Base-by-base conservation (phyloP, 2,888 invertebrate species). In the Cacoxenus indagator region DNA sequence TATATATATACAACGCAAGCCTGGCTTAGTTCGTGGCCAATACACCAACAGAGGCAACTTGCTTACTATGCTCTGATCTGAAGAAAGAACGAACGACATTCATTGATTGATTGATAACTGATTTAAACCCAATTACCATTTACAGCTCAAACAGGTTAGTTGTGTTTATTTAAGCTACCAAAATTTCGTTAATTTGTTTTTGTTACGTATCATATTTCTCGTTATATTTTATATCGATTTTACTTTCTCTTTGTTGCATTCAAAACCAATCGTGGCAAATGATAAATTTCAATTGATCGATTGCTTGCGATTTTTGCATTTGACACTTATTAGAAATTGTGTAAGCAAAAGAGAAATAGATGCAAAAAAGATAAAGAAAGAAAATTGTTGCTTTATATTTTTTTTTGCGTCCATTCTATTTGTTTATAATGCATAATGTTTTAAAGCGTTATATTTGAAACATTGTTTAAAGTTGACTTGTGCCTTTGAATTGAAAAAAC, bases 81-180 rank as follows among this genome's bases (percentile, higher is more conserved):
- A 71, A 71, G 6, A 31, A 62, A 62, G 61, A 43, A 62, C 24
- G 43, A 62, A 62, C 45, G 26, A 62, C 61, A 62, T 46, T 67
- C 54, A 46, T 57, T 65, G 46, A 55, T 55, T 65, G 17, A 59
- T 59, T 37, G 37, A 31, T 54, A 48, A n/a, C n/a, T 46, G 27
- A 48, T 29, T 26, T 59, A 73, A 73, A 81, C 69, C 72, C 70
- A 75, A 72, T 45, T 72, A 68, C 69, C 76, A 75, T 77, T 82
- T 82, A 85, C 87, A 87, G 84, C 85, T 83, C 82, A 82, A 78
- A 84, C 86, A 86, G 86, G 86, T 86, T 86, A 86, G 86, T 86
- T 86, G 83, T 84, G 84, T 81, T 81, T 81, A 24, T 64, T 81
- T 80, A 51, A 51, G 74, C 82, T 66, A 31, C 81, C 78, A 72